Percentiles rank a stretch among this genome's conserved stretches.
phyloP scores from a whole-genome alignment of 2,797 vertebrate genomes.

The Acanthis flammea region DNA sequence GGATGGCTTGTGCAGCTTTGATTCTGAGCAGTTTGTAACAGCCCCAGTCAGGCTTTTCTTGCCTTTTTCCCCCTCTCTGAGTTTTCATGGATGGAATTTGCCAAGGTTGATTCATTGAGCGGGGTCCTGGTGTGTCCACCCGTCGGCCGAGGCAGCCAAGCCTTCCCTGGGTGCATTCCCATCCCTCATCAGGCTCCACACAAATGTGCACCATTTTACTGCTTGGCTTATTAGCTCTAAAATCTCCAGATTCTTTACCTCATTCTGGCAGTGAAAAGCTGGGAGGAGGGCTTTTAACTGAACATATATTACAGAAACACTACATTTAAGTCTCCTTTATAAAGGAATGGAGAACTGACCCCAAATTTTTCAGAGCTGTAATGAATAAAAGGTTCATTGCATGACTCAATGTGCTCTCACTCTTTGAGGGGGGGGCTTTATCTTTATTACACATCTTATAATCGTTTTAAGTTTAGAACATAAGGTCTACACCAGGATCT shows the following conservation, averaged over 20 bases:
- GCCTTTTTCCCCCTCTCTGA: background rate
- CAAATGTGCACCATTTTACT: background rate
- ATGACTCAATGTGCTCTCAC: background rate
- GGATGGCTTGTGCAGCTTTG: background rate
- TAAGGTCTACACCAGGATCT: background rate
- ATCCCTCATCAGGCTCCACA: background rate
- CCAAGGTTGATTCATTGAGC: background rate
- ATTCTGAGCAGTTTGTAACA: background rate
- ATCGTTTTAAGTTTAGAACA: background rate
- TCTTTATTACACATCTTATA: background rate
- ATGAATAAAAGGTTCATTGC: background rate
- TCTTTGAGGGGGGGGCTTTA: background rate
- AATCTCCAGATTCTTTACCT: slow-evolving; percentile 37
- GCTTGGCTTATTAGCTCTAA: background rate
- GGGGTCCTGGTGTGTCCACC: background rate
- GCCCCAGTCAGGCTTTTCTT: background rate
- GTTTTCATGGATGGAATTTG: background rate
- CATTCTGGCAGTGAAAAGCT: slow-evolving; percentile 32
- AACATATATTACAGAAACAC: background rate
- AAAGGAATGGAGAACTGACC: background rate
- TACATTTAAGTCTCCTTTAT: background rate
- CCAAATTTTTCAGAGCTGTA: background rate
- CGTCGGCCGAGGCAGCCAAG: background rate
- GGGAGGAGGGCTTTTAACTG: slow-evolving; percentile 41
- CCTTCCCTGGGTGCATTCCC: background rate